Base-by-base conservation (phyloP, 2,888 invertebrate genomes). In the Ophion costatus region DNA sequence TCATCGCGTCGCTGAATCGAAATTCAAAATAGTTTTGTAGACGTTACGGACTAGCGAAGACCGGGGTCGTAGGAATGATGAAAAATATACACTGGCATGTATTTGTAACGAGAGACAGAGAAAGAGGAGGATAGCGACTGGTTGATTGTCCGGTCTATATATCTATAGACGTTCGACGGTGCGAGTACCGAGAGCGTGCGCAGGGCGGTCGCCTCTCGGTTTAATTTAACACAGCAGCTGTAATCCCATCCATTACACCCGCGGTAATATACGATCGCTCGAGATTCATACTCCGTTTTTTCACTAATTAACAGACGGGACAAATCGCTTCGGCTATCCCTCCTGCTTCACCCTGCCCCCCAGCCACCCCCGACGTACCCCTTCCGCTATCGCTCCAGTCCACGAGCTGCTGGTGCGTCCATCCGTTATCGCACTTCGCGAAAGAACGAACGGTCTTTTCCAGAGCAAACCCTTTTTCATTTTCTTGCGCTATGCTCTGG, bases 241-340 rank as follows among this genome's bases (percentile, higher is more conserved):
- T 93, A 94, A 93, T 94, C 93, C 93, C 93, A 94, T 94, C 93
- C 92, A 94, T 94, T 94, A 93, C 93, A 92, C 90, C 88, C 88
- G 91, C 89, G 92, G 93, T 94, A 93, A 94, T 93, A 93, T 94
- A 93, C 93, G 93, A 94, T 93, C 93, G 93, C 93, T 93, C 93
- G 93, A 93, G 93, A 93, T 93, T 94, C 93, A 93, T 93, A 93
- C 93, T 93, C 93, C 93, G 93, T 93, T 94, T 93, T 94, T 93
- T 93, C 93, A 93, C 93, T 94, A 94, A 94, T 94, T 94, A 93
- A 94, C 93, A 94, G 93, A 93, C 93, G 93, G 93, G 93, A 94
- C 93, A 94, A 94, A 94, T 94, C 93, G 93, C 93, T 94, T 92
- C 89, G 87, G 88, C 92, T 90, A 91, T 91, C 90, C 89, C 89